These are phyloP conservation scores for Sebastes diploproa DNA, from an alignment of 2,797 vertebrate genomes.

Conservation along the genomic window DNA sequence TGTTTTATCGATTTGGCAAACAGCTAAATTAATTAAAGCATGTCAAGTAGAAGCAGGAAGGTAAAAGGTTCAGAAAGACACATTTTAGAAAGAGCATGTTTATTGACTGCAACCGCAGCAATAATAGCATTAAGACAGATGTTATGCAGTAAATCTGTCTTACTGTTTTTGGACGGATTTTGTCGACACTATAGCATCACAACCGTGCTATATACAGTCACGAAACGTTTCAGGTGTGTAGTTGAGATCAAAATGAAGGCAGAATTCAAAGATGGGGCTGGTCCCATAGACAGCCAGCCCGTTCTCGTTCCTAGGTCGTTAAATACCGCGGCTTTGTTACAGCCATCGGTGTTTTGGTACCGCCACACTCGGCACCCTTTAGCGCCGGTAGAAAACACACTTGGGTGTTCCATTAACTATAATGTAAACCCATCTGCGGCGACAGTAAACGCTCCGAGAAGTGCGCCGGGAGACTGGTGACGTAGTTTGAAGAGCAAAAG, in stretches of 20 bases:
- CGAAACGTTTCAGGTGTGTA: neutral
- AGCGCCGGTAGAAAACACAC: too few species aligned
- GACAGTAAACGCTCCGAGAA: too few species aligned
- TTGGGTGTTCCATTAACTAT: too few species aligned
- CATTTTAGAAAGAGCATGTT: neutral
- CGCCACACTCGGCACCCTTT: too few species aligned
- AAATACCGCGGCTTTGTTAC: too few species aligned
- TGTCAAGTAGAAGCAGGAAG: neutral
- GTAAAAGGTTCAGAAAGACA: neutral
- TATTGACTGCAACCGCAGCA: neutral
- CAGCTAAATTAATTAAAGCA: neutral
- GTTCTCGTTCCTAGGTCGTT: too few species aligned
- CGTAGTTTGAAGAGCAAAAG: too few species aligned
- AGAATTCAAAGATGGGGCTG: too few species aligned
- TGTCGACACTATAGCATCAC: neutral
- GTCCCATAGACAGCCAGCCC: too few species aligned
- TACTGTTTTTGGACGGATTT: neutral
- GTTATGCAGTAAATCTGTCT: neutral
- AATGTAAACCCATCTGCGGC: too few species aligned
- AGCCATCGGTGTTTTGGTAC: too few species aligned
- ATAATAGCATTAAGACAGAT: neutral
- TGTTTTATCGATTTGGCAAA: neutral
- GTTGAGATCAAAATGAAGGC: neutral
- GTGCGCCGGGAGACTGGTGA: too few species aligned
- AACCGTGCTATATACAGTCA: neutral